phyloP scores from a whole-genome alignment of 2,113 vertebrate species.

The Manacus vitellinus region DNA sequence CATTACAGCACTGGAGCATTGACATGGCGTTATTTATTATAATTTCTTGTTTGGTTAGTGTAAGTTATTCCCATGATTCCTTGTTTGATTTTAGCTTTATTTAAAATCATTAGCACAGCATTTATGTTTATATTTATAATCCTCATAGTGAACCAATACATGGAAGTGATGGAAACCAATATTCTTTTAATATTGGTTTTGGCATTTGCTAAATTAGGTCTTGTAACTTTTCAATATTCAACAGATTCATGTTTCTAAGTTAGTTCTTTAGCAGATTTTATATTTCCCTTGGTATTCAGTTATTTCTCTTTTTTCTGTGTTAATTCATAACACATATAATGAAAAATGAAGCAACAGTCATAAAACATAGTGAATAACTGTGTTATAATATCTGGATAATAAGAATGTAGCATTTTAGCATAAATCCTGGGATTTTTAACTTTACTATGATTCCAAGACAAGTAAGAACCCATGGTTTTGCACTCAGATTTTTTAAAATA shows the following conservation, averaged over 20 bases:
- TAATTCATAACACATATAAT: not conserved
- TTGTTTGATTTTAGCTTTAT: conserved; percentile 70
- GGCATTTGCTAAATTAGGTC: conserved; percentile 7
- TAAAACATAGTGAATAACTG: not conserved
- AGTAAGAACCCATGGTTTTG: not conserved
- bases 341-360: not conserved
- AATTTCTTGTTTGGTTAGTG: conserved; percentile 73
- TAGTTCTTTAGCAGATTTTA: not conserved
- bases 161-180: not conserved
- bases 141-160: not conserved
- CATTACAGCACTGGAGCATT: conserved; percentile 60
- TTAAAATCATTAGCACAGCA: conserved; percentile 65
- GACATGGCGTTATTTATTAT: conserved; percentile 73
- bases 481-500: not conserved
- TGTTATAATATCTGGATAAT: not conserved
- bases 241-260: not conserved
- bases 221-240: not conserved
- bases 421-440: not conserved
- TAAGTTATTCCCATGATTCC: conserved; percentile 56
- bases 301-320: not conserved
- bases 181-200: conserved; percentile 7
- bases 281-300: not conserved
- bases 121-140: conserved; percentile 55
- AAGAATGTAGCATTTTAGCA: not conserved
- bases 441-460: not conserved